Conservation (phyloP, 2,888 invertebrate species). For the Leptinotarsa juncta region DNA sequence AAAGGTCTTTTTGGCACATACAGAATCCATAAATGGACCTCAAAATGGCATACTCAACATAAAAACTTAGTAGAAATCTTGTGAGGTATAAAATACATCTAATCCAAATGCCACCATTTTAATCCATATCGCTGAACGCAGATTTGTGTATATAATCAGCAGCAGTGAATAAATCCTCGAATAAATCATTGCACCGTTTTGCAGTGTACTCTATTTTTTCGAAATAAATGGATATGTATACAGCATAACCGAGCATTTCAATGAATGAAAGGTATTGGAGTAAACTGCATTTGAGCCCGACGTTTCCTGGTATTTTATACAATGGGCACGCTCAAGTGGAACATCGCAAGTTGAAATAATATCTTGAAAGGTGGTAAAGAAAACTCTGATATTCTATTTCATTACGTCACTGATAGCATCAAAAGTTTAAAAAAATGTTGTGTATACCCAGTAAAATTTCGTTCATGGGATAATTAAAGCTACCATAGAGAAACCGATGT, state of each 20-base stretch:
- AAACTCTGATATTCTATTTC: constrained; percentile 1
- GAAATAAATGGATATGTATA: background rate
- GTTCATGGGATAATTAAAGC: no score
- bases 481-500: no score
- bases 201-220: background rate
- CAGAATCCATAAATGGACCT: no score
- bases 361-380: background rate
- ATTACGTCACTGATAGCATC: background rate
- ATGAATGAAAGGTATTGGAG: constrained; percentile 3
- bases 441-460: background rate
- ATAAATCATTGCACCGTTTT: background rate
- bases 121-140: background rate
- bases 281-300: background rate
- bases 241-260: background rate
- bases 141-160: background rate
- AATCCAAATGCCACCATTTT: no score
- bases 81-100: no score
- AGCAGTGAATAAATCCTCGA: background rate
- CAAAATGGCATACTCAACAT: no score
- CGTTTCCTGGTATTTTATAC: constrained; percentile 22
- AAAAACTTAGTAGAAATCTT: no score
- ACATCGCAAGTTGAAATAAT: constrained; percentile 11
- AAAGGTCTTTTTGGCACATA: no score
- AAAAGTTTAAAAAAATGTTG: background rate
- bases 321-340: constrained; percentile 24